These are phyloP conservation scores for Chrysopilus asiliformis DNA, from an alignment of 2,888 invertebrate genomes.

Conservation along the genomic window DNA sequence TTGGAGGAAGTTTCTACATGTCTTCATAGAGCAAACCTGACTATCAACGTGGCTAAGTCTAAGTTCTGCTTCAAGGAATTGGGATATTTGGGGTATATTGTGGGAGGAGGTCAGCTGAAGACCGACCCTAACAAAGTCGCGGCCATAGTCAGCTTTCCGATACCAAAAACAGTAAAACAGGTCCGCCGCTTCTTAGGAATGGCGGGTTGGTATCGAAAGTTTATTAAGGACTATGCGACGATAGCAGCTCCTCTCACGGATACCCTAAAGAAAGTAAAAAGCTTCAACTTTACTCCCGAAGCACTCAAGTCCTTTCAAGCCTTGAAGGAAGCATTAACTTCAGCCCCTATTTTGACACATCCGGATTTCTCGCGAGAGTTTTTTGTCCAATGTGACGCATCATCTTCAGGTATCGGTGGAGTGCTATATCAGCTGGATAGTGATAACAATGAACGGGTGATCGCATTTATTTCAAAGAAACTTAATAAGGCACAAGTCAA, in stretches of 20 bases:
- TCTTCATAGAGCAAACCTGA: no score
- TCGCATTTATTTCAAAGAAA: no score
- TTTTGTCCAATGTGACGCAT: constrained; percentile 11
- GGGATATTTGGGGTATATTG: no score
- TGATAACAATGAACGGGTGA: not conserved
- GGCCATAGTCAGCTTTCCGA: not conserved
- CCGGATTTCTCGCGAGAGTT: constrained; percentile 10
- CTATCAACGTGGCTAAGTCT: no score
- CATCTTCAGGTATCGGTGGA: constrained; percentile 6
- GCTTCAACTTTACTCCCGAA: constrained; percentile 5
- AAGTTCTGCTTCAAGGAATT: no score
- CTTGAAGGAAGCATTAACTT: constrained; percentile 5
- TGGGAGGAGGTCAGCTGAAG: no score
- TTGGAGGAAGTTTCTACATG: no score
- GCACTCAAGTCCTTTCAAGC: constrained; percentile 4
- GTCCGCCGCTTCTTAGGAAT: constrained; percentile 1
- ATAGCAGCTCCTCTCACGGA: constrained; percentile 12
- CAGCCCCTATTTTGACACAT: constrained; percentile 10
- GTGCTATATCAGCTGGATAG: constrained; percentile 6
- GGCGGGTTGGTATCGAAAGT: not conserved
- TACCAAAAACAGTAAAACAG: constrained; percentile 1
- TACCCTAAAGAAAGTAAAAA: constrained; percentile 4
- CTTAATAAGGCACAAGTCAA: no score
- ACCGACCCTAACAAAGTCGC: constrained; percentile 1
- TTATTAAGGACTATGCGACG: constrained; percentile 6